Evolutionary conservation across 2,888 invertebrate species (phyloP).

Genomic region (Synergus gifuensis): DNA sequence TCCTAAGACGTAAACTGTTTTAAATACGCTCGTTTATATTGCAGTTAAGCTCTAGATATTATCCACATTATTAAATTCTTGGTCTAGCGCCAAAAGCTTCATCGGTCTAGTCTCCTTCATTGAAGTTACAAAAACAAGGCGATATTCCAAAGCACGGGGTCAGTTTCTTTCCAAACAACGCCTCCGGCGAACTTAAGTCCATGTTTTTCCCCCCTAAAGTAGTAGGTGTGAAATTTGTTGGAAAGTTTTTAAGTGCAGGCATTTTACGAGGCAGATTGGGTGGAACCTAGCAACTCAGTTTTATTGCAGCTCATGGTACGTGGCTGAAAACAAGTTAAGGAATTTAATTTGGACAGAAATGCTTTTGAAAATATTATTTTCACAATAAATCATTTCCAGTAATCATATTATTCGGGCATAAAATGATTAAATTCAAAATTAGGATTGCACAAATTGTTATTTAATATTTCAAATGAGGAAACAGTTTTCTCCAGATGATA

Average conservation of each 20-base stretch:
- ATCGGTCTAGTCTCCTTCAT: not conserved
- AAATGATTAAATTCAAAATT: too few species aligned
- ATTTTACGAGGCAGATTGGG: not conserved
- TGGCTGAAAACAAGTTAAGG: not conserved
- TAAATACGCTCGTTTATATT: not conserved
- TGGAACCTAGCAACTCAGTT: not conserved
- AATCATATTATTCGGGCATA: too few species aligned
- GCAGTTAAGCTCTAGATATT: not conserved
- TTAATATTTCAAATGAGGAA: too few species aligned
- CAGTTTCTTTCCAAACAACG: not conserved
- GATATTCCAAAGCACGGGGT: not conserved
- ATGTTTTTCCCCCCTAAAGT: not conserved
- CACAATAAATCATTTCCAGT: too few species aligned
- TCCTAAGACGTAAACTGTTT: not conserved
- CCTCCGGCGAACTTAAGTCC: not conserved
- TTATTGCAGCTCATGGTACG: not conserved
- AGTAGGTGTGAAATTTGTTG: not conserved
- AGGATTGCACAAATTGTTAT: too few species aligned
- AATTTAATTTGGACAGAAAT: too few species aligned
- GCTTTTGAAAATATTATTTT: too few species aligned
- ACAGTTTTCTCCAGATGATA: too few species aligned
- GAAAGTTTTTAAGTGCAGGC: constrained; percentile 1
- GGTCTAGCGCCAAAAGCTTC: not conserved
- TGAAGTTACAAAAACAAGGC: not conserved
- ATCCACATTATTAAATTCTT: constrained; percentile 4